Base-by-base conservation (phyloP, 2,888 invertebrate genomes). In the Phengaris alcon region DNA sequence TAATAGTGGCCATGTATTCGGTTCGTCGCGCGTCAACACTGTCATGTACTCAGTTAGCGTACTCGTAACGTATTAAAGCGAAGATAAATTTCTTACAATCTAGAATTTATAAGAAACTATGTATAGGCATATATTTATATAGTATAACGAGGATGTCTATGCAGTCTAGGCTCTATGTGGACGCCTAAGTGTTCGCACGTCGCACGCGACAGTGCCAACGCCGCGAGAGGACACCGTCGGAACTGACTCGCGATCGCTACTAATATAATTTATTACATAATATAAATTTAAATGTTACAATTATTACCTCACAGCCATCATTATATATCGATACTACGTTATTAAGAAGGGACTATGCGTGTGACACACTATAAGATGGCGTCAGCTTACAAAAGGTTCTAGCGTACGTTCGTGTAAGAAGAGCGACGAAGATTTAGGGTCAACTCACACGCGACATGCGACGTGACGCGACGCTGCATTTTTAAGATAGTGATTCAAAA, bases 231-330 rank as follows among this genome's bases (percentile, higher is more conserved):
- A 79, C 81, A 82, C 81, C 83, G 81, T 80, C 80, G 82, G 82
- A 86, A 80, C 86, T 82, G 89, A 86, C 80, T 87, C 86, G 87
- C 88, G 83, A 86, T 85, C 82, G 78, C 80, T 86, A 86, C 86
- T 84, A 86, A 86, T 86, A 81, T 86, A 88, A 88, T 91, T 91
- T 91, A 92, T 91, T 91, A 92, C 88, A 91, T 84, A 90, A 90
- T 93, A 93, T 91, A 90, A 91, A 90, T 91, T 93, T 92, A 91
- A 93, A 91, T 90, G 91, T 93, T 91, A 88, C 82, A 88, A 91
- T 90, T 88, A 90, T 91, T 91, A 93, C 90, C 93, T 93, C 93
- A 93, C 93, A 93, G 93, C 93, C 93, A 93, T 93, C 93, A 92
- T 93, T 93, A 93, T 90, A 92, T 92, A 93, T 92, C 93, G 93